A percentile compares a stretch with the other conserved stretches of the same genome.
Conservation (phyloP, 2,888 invertebrate genomes). For the Heliconius erato region DNA sequence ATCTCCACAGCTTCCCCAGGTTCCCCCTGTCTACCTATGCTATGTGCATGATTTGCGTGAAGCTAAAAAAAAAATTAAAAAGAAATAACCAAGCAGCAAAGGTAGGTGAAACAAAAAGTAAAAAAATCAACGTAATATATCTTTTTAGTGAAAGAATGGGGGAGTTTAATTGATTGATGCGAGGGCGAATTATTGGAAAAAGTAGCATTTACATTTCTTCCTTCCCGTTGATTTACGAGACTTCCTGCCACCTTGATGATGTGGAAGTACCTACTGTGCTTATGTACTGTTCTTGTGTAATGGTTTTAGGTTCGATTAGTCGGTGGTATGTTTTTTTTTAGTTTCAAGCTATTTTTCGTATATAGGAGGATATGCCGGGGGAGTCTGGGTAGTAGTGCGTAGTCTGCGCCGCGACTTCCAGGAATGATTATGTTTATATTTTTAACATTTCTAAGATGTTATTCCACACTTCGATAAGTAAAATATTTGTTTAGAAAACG, state of each 20-base stretch:
- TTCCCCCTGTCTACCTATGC: neutral
- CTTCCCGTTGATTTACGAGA: conserved; percentile 54
- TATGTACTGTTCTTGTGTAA: too few relatives aligned
- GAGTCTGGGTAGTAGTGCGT: too few relatives aligned
- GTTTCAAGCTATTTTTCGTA: too few relatives aligned
- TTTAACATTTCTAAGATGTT: too few relatives aligned
- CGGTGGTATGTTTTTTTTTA: too few relatives aligned
- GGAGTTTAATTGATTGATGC: conserved; percentile 61
- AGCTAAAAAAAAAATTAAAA: neutral
- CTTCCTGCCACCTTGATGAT: conserved; percentile 18
- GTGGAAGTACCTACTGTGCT: neutral
- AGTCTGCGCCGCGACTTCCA: too few relatives aligned
- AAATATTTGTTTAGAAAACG: too few relatives aligned
- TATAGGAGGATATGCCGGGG: too few relatives aligned
- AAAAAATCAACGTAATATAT: conserved; percentile 30
- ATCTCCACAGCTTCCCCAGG: neutral
- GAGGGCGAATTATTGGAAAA: conserved; percentile 57
- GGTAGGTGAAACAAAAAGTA: conserved; percentile 13
- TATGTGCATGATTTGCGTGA: neutral
- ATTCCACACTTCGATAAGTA: too few relatives aligned
- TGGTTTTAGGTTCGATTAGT: too few relatives aligned
- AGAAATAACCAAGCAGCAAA: neutral
- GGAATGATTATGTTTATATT: too few relatives aligned
- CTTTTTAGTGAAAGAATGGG: conserved; percentile 46
- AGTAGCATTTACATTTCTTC: conserved; percentile 56